A percentile compares a stretch with the other conserved stretches of the same genome.
phyloP scores from a whole-genome alignment of 1,140 invertebrate genomes.

The Zelostemma sp. region DNA sequence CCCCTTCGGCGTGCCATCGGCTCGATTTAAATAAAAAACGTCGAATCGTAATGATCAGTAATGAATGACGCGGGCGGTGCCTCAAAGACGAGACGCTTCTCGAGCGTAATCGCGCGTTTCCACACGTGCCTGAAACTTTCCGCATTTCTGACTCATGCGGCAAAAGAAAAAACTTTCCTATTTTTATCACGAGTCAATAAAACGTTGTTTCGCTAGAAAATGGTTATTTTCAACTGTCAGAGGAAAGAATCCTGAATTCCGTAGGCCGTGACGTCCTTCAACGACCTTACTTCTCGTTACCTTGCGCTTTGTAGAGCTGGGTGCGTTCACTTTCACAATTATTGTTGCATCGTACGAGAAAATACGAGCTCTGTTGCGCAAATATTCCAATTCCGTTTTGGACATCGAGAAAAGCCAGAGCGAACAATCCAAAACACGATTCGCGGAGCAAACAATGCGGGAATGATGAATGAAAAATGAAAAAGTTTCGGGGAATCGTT shows the following conservation, averaged over 20 bases:
- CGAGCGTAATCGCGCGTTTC: constrained; percentile 15
- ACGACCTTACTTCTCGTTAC: constrained; percentile 51
- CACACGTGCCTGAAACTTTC: constrained; percentile 35
- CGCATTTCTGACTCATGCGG: no score
- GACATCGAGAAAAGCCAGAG: no score
- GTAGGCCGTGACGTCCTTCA: constrained; percentile 47
- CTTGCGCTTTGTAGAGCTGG: constrained; percentile 6
- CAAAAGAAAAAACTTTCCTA: no score
- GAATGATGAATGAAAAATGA: no score
- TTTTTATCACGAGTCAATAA: no score
- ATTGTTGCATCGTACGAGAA: constrained; percentile 4
- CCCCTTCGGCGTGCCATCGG: background rate
- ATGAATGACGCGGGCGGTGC: constrained; percentile 16
- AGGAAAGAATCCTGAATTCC: background rate
- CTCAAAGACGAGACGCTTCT: constrained; percentile 21
- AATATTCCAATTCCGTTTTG: no score
- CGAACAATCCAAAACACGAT: no score
- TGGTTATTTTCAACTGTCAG: no score
- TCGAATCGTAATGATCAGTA: constrained; percentile 18
- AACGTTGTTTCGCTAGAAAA: background rate
- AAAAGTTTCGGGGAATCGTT: no score
- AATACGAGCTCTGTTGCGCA: background rate
- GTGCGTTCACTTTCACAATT: constrained; percentile 52
- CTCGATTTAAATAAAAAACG: constrained; percentile 13
- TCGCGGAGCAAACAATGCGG: no score